Base-by-base conservation (phyloP, 2,888 invertebrate genomes). In the Odontomyia ornata region DNA sequence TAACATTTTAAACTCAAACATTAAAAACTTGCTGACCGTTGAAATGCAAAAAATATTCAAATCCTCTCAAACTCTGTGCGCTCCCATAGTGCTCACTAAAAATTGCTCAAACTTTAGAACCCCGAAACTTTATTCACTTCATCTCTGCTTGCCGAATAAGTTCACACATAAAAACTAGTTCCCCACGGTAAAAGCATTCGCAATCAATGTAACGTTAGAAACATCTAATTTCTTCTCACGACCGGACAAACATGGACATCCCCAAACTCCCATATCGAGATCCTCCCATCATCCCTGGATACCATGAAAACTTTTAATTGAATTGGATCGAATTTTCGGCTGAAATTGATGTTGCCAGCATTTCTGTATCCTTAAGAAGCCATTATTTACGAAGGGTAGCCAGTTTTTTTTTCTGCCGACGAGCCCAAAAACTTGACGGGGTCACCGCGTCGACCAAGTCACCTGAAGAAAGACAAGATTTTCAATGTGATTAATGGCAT, bases 251-350 rank as follows among this genome's bases (percentile, higher is more conserved):
- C 3, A 18, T 52, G 52, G 52, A 52, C 52, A 52, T 4, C 52
- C 4, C 15, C 18, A 52, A 52, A 52, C 52, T 52, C 9, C 36
- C 36, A 36, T 9, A 9, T 36, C 36, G 36, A 36, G 9, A 3
- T 9, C 13, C 18, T 52, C 52, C 5, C 25, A 60, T 60, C 60
- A 64, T 64, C 28, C 64, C 27, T 27, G 11, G 64, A 64, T 23
- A 21, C 67, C 46, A 43, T 25, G 46, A 57, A 73, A 73, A 73
- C 73, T 73, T 73, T 73, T 60, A 73, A 73, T 73, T 73, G 73
- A 73, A 73, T 73, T 73, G 73, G 57, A 57, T 47, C 60, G 36
- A 43, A 57, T 36, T 57, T 57, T 60, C 43, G 47, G 57, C 36
- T 23, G 36, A 27, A n/a, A 28, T 13, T 47, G 73, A 7, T 13